Percentiles rank a stretch among this genome's conserved stretches.
phyloP scores from a whole-genome alignment of 2,113 vertebrate genomes.

The Trematomus loennbergii region DNA sequence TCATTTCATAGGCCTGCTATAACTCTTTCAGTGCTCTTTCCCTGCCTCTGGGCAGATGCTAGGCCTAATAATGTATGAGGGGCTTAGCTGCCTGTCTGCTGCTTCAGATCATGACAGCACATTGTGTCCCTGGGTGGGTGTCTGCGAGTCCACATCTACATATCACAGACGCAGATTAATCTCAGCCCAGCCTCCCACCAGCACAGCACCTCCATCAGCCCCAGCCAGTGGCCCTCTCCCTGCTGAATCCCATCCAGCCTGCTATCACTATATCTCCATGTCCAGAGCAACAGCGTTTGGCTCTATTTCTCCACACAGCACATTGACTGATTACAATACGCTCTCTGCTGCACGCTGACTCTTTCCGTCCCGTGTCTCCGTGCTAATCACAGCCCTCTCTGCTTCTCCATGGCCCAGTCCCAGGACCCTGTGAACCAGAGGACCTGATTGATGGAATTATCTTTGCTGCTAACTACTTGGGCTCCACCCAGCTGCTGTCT shows the following conservation, averaged over 20 bases:
- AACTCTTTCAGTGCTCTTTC: constrained; percentile 13
- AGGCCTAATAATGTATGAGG: constrained; percentile 44
- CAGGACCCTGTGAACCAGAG: constrained; percentile 97
- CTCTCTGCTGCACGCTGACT: constrained; percentile 12
- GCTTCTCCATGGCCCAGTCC: constrained; percentile 85
- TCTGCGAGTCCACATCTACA: constrained; percentile 70
- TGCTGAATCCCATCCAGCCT: constrained; percentile 42
- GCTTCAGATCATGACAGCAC: constrained; percentile 55
- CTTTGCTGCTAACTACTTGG: constrained; percentile 98
- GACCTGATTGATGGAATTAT: constrained; percentile 99
- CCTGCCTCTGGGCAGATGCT: constrained; percentile 34
- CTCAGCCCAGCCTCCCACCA: constrained; percentile 44
- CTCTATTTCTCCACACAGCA: constrained; percentile 42
- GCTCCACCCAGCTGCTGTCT: constrained; percentile 97
- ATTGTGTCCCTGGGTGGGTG: constrained; percentile 60
- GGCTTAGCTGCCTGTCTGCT: constrained; percentile 48
- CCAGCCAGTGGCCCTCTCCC: constrained; percentile 54
- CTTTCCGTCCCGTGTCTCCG: constrained; percentile 34
- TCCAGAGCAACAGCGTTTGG: constrained; percentile 49
- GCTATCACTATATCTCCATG: constrained; percentile 50
- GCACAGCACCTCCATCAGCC: constrained; percentile 42
- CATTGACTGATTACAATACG: constrained; percentile 34
- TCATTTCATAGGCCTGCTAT: constrained; percentile 1
- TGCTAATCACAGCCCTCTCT: constrained; percentile 44
- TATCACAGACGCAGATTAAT: constrained; percentile 71